Conservation (phyloP, 2,113 vertebrate genomes). For the Mobula birostris region DNA sequence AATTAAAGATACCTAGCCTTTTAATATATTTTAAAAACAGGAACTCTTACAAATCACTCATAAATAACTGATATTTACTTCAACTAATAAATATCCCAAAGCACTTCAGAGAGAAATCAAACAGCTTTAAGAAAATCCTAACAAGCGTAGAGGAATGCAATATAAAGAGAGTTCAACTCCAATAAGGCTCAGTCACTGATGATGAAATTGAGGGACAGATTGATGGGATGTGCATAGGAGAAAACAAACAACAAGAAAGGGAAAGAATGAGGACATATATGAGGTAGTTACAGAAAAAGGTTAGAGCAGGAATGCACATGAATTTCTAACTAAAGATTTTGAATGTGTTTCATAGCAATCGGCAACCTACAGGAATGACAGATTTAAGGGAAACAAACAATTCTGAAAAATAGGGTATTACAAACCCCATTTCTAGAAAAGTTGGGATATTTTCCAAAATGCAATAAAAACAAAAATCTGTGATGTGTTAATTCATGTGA, state of each 20-base stretch:
- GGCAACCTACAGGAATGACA: too few species aligned
- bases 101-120: neutral
- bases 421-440: too few species aligned
- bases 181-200: conserved; percentile 54
- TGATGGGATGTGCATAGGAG: neutral
- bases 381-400: neutral
- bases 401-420: neutral
- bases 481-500: too few species aligned
- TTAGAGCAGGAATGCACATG: neutral
- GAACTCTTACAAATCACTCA: neutral
- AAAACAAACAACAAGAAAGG: neutral
- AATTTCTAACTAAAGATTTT: neutral
- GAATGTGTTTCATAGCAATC: neutral
- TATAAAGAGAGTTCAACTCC: neutral
- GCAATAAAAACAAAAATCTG: too few species aligned
- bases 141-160: neutral
- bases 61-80: neutral
- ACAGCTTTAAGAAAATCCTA: neutral
- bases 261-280: neutral
- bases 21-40: neutral
- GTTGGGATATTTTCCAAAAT: too few species aligned
- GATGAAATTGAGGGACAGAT: conserved; percentile 42
- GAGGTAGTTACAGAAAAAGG: fast-evolving
- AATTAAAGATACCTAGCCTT: neutral
- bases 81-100: neutral